Evolutionary conservation across 1,140 invertebrate genomes (phyloP).

Genomic region (Pachypeltis micranthus): DNA sequence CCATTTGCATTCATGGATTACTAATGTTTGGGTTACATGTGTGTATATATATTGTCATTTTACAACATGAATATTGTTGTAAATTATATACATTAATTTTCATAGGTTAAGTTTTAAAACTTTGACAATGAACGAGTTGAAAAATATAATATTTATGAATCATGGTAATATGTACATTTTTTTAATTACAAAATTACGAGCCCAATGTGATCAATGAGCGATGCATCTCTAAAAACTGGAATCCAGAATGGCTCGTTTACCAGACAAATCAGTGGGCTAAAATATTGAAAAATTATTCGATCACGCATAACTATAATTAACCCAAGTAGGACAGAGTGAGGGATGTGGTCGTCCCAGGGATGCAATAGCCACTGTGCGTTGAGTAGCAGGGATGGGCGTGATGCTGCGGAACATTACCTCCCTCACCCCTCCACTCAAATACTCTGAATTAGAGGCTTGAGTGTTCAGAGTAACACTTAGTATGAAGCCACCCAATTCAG

Average conservation of each 20-base stretch:
- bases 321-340: background rate
- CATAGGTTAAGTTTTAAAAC: background rate
- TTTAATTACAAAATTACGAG: background rate
- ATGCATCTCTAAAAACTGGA: background rate
- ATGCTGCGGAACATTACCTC: too few relatives aligned
- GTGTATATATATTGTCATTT: background rate
- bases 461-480: too few relatives aligned
- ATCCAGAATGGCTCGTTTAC: too few relatives aligned
- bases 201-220: background rate
- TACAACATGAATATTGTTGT: background rate
- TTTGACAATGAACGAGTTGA: background rate
- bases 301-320: background rate
- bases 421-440: too few relatives aligned
- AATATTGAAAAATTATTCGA: background rate
- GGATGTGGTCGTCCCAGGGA: too few relatives aligned
- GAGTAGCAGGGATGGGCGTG: too few relatives aligned
- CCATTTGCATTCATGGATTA: background rate
- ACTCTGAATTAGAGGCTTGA: too few relatives aligned
- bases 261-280: too few relatives aligned
- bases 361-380: too few relatives aligned
- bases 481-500: too few relatives aligned
- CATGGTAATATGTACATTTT: background rate
- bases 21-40: background rate
- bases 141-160: constrained; percentile 3
- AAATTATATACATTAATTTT: background rate